Evolutionary conservation across 2,888 invertebrate species (phyloP), one percentile per base, ranked within the genome.

Genomic region (Drosophila siamana): DNA sequence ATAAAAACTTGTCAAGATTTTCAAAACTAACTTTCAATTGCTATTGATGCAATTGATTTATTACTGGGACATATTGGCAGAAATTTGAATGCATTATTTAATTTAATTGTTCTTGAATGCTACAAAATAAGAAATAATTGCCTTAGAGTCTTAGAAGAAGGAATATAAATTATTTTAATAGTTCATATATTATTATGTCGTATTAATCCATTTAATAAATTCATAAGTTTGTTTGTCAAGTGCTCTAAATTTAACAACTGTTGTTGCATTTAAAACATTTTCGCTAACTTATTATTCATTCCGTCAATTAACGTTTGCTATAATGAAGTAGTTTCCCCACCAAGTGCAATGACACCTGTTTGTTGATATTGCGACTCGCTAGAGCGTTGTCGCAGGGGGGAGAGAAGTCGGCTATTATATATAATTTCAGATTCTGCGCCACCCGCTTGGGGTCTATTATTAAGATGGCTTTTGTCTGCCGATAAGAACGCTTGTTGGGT

Each of bases 381-480:
- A n/a, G n/a, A n/a, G n/a, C 26, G 30, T 44, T 40, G 19, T 13
- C n/a, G n/a, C n/a, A n/a, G n/a, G 15, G 9, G 22, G 16, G 50
- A 26, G n/a, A 4, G 22, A 30, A 6, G 24, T 24, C 15, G 8
- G 13, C 8, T 7, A 9, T n/a, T 30, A 33, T 59, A 38, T 50
- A 52, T 56, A 36, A 43, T 63, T 74, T 51, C 40, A 54, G 62
- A 64, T 44, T 66, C 38, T 19, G 43, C 51, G 50, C 44, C 55
- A 59, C 41, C 56, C 47, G 43, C 38, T 48, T 30, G 52, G 57
- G 30, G n/a, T 74, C 76, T 67, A 86, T 86, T 79, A 86, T 79
- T 56, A 62, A 55, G 72, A 84, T 88, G 69, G 81, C 67, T 84
- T 86, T 78, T 78, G 83, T 88, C 89, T 84, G 88, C 67, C 67